Base-by-base conservation (phyloP, 2,888 invertebrate genomes). In the Cosmia pyralina region DNA sequence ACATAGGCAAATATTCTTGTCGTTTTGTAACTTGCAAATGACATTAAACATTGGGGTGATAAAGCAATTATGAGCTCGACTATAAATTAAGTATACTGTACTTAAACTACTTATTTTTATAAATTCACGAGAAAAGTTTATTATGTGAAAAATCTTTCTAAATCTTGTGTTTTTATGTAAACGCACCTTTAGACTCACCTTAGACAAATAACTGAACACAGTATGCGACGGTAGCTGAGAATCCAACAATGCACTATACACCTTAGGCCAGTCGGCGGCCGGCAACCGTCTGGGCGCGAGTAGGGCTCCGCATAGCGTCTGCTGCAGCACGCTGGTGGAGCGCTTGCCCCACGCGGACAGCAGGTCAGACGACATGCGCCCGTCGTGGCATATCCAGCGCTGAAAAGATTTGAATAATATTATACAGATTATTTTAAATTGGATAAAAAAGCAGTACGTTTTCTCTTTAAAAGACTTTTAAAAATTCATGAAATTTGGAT, bases 181-280 rank as follows among this genome's bases (percentile, higher is more conserved):
- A 41, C 41, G 8, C 41, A 0, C 13, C 2, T 15, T 22, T 2
- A 17, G 0, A 68, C 79, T 72, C 62, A 95, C 95, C 92, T 93
- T 94, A 7, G 95, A 94, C 7, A 96, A 82, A 70, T 90, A 93
- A 82, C 95, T 95, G 85, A 95, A 95, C 13, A 89, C 75, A 0
- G 88, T 88, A 59, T 93, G 91, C 19, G 91, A 84, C 0, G 93
- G 91, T 48, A 92, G 86, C 13, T 72, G 69, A 4, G 90, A 75
- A 4, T 80, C 69, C 63, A 95, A 80, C 73, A 95, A 77, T 1
- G 92, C 88, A 15, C 57, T 63, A 84, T 95, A 94, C 3, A 95
- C 82, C 0, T 64, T 62, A 0, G 90, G 85, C 90, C 90, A 90
- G 69, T 86, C 85, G 0, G 66, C 22, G 50, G 83, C 53, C 3